Base-by-base conservation (phyloP, 2,113 vertebrate species). In the Nannobrachium achirus region DNA sequence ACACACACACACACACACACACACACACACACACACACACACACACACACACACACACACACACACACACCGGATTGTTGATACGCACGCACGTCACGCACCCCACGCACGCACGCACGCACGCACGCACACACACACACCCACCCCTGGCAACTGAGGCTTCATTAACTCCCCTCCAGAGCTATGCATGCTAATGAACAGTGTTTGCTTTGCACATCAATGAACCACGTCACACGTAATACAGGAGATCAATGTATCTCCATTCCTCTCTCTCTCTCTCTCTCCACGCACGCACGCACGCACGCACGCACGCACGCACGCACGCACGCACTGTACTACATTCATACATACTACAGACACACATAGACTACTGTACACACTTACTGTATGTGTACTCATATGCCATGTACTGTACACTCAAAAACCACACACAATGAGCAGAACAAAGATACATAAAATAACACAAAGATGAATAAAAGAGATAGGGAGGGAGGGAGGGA, bases 201-300 rank as follows among this genome's bases (percentile, higher is more conserved):
- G 69, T 75, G 73, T 83, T 88, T 86, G 75, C 80, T 80, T 85
- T 84, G 81, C 82, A 87, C 89, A 86, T 87, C 83, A 86, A 86
- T 86, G 84, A 75, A 71, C 73, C 18, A 76, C 14, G 38, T 76
- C 79, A 76, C 67, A 63, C 52, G 73, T 71, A 61, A 82, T 76
- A 71, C 66, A 57, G 46, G 69, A 70, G 68, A 68, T 41, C 69
- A 59, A 69, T 81, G 49, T 71, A 63, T 59, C 60, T 49, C 56
- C 16, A 38, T 49, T 69, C 52, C 58, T 56, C 40, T 38, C 73
- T 67, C 20, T 8, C 25, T 8, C n/a, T 7, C 44, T 65, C 15
- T 10, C 38, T 25, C 10, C 46, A 6, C 16, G n/a, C 60, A 64
- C 8, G 13, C 39, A 33, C 53, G 61, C 40, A 63, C 15, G 62